Evolutionary conservation across 2,888 invertebrate species (phyloP), one percentile per base, ranked within the genome.

Genomic region (Agonopterix subpropinquella): DNA sequence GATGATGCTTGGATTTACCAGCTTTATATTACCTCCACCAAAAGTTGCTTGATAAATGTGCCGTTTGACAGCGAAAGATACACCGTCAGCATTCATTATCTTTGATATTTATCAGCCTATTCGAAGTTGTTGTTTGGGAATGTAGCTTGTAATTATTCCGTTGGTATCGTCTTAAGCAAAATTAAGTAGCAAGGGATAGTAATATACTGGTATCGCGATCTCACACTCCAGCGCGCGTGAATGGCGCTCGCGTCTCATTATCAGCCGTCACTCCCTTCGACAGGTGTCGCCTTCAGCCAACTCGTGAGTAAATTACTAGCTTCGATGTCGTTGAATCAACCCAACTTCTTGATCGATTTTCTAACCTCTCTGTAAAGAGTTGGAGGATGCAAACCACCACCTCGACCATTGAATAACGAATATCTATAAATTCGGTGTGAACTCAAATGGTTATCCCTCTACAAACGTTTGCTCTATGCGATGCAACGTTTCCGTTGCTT

Each of bases 271-370:
- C 79, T 81, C 82, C 69, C 71, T 70, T 67, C 83, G 87, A 86
- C 87, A 88, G 87, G 87, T 87, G 86, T 87, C 87, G 84, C 83
- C 83, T 83, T 84, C 87, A 87, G 85, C 84, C 80, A 81, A 81
- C 84, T 86, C 80, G 80, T 84, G 79, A 85, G 86, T 84, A 86
- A 87, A 87, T 87, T 88, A 87, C 87, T 80, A 80, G 78, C 81
- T 79, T 74, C 76, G 75, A 81, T 83, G 76, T 80, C 83, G 80
- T 81, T 86, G 85, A 87, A 83, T 86, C 86, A 80, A 80, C 80
- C 70, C 73, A 67, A 72, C 72, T 82, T 73, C 74, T 70, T 82
- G 79, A 86, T 86, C 84, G 83, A 88, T 88, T 87, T 77, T 74
- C 75, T 65, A 79, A 76, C 73, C 73, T 68, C 67, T 78, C 73